Evolutionary conservation across 2,797 vertebrate species (phyloP).

Genomic region (Cirrhinus mrigala): DNA sequence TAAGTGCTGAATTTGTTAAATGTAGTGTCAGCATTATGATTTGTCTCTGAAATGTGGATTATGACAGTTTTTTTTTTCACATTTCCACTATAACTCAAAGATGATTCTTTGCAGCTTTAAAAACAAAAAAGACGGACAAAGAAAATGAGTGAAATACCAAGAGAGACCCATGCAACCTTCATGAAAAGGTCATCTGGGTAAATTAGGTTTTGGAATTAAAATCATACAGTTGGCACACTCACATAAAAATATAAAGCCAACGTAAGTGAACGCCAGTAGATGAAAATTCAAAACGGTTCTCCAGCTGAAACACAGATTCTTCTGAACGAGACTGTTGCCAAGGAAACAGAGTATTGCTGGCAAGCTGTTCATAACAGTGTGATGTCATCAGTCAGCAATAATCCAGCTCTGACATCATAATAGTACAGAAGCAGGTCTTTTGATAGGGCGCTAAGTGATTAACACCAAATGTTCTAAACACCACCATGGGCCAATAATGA

Average conservation of each 20-base stretch:
- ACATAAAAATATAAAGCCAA: not conserved
- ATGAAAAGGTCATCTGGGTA: not conserved
- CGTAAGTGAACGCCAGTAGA: not conserved
- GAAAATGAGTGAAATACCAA: not conserved
- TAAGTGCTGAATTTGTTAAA: slow-evolving; percentile 20
- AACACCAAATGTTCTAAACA: slow-evolving; percentile 28
- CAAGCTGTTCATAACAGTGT: slow-evolving; percentile 22
- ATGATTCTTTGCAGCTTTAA: not conserved
- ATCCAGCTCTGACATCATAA: slow-evolving; percentile 15
- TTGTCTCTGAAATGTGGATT: slow-evolving; percentile 18
- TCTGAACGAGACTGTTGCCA: slow-evolving; percentile 26
- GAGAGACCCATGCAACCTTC: not conserved
- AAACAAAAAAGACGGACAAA: not conserved
- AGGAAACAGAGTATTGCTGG: slow-evolving; percentile 14
- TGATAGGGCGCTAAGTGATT: slow-evolving; percentile 9
- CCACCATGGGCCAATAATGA: slow-evolving; percentile 48
- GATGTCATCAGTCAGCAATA: slow-evolving; percentile 33
- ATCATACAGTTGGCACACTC: slow-evolving; percentile 2
- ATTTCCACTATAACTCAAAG: slow-evolving; percentile 17
- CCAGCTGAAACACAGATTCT: not conserved
- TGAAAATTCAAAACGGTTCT: slow-evolving; percentile 1
- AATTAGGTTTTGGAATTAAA: not conserved
- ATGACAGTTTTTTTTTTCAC: not conserved
- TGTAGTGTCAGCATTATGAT: not conserved
- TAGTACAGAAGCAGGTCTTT: not conserved